These are phyloP conservation scores for Wiebesia pumilae DNA, from an alignment of 1,140 invertebrate species.

Conservation along the genomic window DNA sequence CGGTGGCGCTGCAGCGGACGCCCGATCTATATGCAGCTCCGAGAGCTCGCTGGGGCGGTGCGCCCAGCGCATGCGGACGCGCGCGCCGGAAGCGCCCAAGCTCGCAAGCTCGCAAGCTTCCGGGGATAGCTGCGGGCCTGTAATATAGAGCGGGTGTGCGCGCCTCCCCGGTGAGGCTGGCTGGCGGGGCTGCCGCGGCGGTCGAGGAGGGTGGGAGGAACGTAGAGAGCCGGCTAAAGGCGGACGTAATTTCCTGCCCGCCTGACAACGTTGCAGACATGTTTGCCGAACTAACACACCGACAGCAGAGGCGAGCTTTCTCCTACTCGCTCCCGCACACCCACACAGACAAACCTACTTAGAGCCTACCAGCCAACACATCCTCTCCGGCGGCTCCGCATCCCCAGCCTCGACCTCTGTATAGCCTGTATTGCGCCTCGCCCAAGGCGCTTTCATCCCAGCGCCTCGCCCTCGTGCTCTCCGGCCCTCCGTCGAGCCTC, in stretches of 20 bases:
- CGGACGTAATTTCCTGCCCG: slow-evolving; percentile 76
- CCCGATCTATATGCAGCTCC: slow-evolving; percentile 37
- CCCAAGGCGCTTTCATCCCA: slow-evolving; percentile 40
- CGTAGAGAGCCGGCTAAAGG: slow-evolving; percentile 68
- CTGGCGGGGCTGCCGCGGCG: slow-evolving; percentile 18
- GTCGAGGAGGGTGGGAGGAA: slow-evolving; percentile 28
- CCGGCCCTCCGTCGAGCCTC: background rate
- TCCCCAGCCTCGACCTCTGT: background rate
- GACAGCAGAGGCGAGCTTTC: background rate
- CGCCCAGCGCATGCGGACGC: slow-evolving; percentile 55
- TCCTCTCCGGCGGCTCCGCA: background rate
- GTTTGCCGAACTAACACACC: slow-evolving; percentile 51
- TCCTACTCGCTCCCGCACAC: background rate
- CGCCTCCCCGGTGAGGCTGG: background rate
- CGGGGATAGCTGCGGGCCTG: slow-evolving; percentile 45
- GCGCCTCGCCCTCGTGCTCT: slow-evolving; percentile 17
- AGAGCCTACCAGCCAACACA: slow-evolving; percentile 31
- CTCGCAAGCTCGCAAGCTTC: slow-evolving; percentile 29
- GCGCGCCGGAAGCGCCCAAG: slow-evolving; percentile 42
- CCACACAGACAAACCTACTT: slow-evolving; percentile 38
- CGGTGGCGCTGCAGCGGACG: slow-evolving; percentile 12
- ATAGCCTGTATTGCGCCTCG: slow-evolving; percentile 15
- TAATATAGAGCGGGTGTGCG: slow-evolving; percentile 41
- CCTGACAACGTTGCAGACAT: slow-evolving; percentile 68
- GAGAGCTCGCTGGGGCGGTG: background rate